Conservation (phyloP, 2,113 vertebrate genomes). For the Hirundichthys speculiger region DNA sequence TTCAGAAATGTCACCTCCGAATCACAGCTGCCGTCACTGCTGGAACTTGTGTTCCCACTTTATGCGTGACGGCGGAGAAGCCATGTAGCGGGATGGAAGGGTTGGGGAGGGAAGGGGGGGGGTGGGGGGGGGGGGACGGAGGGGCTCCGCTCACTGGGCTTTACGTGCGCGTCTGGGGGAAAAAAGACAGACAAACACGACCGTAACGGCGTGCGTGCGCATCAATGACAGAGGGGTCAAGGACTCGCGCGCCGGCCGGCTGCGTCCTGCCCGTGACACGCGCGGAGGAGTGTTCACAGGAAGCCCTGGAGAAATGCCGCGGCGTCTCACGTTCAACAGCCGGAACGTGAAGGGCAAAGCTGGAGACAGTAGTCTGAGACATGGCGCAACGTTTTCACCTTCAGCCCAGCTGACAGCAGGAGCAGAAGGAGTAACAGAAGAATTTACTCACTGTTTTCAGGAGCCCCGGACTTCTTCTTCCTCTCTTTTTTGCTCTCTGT, state of each 20-base stretch:
- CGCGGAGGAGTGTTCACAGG: conserved; percentile 5
- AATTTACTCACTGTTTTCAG: conserved; percentile 76
- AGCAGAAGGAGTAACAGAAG: background rate
- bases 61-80: conserved; percentile 7
- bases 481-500: conserved; percentile 57
- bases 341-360: conserved; percentile 77
- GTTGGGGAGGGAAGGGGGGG: background rate
- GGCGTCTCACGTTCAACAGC: conserved; percentile 26
- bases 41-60: conserved; percentile 48
- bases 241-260: conserved; percentile 68
- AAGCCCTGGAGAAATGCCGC: conserved; percentile 30
- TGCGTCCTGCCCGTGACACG: conserved; percentile 32
- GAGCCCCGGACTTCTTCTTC: conserved; percentile 60
- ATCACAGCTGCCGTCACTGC: conserved; percentile 31
- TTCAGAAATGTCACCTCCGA: conserved; percentile 53
- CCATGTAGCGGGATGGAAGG: too few relatives aligned
- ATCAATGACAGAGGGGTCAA: conserved; percentile 86
- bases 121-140: background rate
- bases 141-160: conserved; percentile 30
- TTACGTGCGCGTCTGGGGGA: conserved; percentile 30
- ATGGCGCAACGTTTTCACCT: conserved; percentile 61
- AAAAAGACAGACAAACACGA: conserved; percentile 14
- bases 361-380: conserved; percentile 58
- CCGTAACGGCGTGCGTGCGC: conserved; percentile 54
- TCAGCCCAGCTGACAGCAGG: conserved; percentile 16